Base-by-base conservation (phyloP, 2,113 vertebrate genomes). In the Vimba vimba region DNA sequence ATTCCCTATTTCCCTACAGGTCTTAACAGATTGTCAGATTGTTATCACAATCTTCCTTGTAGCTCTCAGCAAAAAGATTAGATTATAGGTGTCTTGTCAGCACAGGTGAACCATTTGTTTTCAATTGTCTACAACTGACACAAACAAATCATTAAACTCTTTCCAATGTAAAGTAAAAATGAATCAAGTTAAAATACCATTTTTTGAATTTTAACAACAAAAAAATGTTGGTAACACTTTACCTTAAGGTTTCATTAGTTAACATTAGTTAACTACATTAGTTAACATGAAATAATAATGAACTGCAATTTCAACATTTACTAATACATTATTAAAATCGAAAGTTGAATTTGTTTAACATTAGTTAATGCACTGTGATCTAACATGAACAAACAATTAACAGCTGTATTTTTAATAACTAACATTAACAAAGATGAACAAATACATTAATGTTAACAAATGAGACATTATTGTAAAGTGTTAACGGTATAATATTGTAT, bases 61-160 rank as follows among this genome's bases (percentile, higher is more conserved):
- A 57, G 64, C 64, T 39, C 69, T 52, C 27, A 59, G 74, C 19
- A 27, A 55, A 6, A 15, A 82, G 59, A 77, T 45, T 86, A 82
- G 88, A 88, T 89, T 89, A 85, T 82, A 60, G n/a, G 11, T 87
- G 27, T 39, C 36, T 23, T 90, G 89, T 82, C 25, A 79, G 68
- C 30, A 62, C 45, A 85, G 21, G 50, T 68, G 69, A 36, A 30
- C 62, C 43, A 30, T 86, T 23, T 85, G 60, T 60, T 39, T 83
- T 74, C 59, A 55, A 45, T 75, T 57, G 57, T 23, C 47, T 82
- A 59, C 39, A 45, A 60, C 43, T 39, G 64, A 79, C 36, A n/a
- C 74, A 81, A 86, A 50, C 47, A 86, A 79, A 50, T 50, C 45
- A 73, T 52, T 52, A 64, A 79, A 73, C 52, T 71, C 6, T 36